These are phyloP conservation scores for Bombyx mandarina DNA, from an alignment of 1,140 invertebrate genomes.

Conservation along the genomic window DNA sequence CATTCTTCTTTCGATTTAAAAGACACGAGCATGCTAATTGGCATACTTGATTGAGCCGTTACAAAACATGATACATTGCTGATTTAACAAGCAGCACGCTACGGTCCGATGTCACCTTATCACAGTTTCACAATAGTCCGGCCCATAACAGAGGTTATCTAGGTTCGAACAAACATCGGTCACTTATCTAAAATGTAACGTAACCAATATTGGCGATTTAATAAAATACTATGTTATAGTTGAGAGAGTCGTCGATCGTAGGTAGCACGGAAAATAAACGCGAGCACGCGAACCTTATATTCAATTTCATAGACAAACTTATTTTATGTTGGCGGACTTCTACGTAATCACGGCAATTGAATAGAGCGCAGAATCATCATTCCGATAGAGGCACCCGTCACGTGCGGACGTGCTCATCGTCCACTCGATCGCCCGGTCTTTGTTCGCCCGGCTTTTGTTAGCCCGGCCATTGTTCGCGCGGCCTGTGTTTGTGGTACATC, in stretches of 20 bases:
- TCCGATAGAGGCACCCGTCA: no score
- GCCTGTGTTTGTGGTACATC: no score
- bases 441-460: no score
- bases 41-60: no score
- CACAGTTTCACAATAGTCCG: slow-evolving; percentile 27
- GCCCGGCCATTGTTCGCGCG: no score
- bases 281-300: slow-evolving; percentile 50
- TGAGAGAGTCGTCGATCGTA: slow-evolving; percentile 46
- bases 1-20: no score
- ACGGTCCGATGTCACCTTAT: slow-evolving; percentile 13
- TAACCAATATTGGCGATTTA: slow-evolving; percentile 45
- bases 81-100: slow-evolving; percentile 8
- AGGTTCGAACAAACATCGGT: slow-evolving; percentile 24
- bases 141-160: slow-evolving; percentile 40
- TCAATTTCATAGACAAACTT: slow-evolving; percentile 62
- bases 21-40: no score
- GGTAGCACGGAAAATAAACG: slow-evolving; percentile 41
- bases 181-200: slow-evolving; percentile 36
- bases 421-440: no score
- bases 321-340: slow-evolving; percentile 41
- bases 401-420: no score
- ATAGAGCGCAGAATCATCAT: slow-evolving; percentile 2
- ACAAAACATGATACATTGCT: no score
- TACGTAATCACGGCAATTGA: slow-evolving; percentile 35
- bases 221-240: slow-evolving; percentile 44